These are phyloP conservation scores for Xenopus borealis DNA, from an alignment of 2,113 vertebrate species.

Conservation along the genomic window DNA sequence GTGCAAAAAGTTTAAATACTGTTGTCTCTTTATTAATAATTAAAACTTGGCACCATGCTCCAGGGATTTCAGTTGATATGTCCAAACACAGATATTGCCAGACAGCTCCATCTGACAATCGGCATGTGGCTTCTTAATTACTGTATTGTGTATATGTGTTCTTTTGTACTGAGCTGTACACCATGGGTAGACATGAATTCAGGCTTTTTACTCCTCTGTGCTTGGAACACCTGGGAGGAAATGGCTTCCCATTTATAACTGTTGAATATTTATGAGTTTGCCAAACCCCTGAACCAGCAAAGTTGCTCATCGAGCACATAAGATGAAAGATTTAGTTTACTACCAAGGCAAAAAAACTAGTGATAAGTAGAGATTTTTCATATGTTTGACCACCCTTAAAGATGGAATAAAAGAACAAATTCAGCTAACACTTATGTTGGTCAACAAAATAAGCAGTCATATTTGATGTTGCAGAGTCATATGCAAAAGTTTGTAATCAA, in stretches of 20 bases:
- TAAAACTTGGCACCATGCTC: conserved; percentile 19
- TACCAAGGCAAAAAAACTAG: too few relatives aligned
- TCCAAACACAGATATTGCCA: conserved; percentile 14
- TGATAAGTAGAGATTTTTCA: too few relatives aligned
- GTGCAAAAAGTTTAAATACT: not conserved
- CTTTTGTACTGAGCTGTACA: conserved; percentile 27
- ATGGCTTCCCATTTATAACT: conserved; percentile 19
- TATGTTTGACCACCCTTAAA: too few relatives aligned
- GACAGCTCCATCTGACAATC: conserved; percentile 36
- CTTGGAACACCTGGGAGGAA: conserved; percentile 36
- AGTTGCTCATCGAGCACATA: not conserved
- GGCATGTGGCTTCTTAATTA: conserved; percentile 41
- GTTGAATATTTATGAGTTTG: conserved; percentile 34
- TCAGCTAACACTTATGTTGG: too few relatives aligned
- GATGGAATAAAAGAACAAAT: too few relatives aligned
- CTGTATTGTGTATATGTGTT: conserved; percentile 28
- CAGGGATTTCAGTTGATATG: conserved; percentile 10
- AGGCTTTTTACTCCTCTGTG: conserved; percentile 14
- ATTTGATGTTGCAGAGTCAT: too few relatives aligned
- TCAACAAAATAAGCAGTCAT: too few relatives aligned
- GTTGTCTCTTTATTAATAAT: not conserved
- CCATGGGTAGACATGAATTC: conserved; percentile 37
- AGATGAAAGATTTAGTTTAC: not conserved
- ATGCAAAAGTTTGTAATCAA: too few relatives aligned
- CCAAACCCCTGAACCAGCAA: conserved; percentile 15